Base-by-base conservation (phyloP, 2,888 invertebrate genomes). In the Dryomyza anilis region DNA sequence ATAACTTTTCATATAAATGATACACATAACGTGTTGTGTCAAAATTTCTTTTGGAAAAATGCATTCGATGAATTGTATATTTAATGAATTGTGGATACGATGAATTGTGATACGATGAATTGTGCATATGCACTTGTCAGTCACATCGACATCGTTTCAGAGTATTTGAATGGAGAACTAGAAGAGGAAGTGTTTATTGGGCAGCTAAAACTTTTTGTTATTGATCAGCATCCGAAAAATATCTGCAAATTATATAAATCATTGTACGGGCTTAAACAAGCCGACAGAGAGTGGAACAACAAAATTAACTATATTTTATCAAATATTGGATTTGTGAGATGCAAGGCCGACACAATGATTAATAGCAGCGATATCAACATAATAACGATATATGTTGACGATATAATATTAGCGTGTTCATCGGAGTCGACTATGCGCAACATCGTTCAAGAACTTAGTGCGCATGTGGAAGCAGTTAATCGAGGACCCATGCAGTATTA, bases 111-210 rank as follows among this genome's bases (percentile, higher is more conserved):
- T n/a, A n/a, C n/a, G n/a, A n/a, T n/a, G n/a, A n/a, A n/a, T n/a
- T n/a, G n/a, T n/a, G n/a, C n/a, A n/a, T n/a, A n/a, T n/a, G n/a
- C n/a, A n/a, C n/a, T n/a, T n/a, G 63, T 67, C 12, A 71, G 63
- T 48, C 67, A 65, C 45, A 67, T 68, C 39, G 67, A 67, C 63
- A 67, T 70, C 25, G 60, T 48, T 45, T 64, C 66, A 52, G 67
- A 66, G 19, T 69, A 67, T 55, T 46, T n/a, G n/a, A n/a, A n/a
- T n/a, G n/a, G n/a, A n/a, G n/a, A n/a, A n/a, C n/a, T n/a, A n/a
- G n/a, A n/a, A 36, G 66, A 69, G 25, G 69, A 68, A 12, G 59
- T 67, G 1, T 69, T 64, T 36, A 68, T 69, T 67, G 16, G 57
- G 8, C 70, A 69, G 27, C 69, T 67, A 8, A 56, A 63, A 14